Evolutionary conservation across 1,140 invertebrate species (phyloP), one percentile per base, ranked within the genome.

Genomic region (Bombus impatiens): DNA sequence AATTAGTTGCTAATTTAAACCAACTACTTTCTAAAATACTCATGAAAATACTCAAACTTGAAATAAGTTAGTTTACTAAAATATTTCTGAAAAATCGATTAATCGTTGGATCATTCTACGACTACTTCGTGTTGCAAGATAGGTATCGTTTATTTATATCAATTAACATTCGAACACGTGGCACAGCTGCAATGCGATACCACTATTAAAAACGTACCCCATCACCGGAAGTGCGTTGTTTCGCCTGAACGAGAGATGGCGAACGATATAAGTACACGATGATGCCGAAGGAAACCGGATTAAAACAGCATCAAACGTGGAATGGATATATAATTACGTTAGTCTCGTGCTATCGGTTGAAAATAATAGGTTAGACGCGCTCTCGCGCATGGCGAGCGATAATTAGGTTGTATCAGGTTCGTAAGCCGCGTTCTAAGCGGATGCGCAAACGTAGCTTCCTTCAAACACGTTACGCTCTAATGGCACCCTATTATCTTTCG

Each of bases 241-340:
- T 40, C 68, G 62, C 86, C 59, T 68, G 5, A 12, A 22, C 32
- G 32, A 68, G 35, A 37, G 32, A 18, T 35, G 10, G 28, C n/a
- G 62, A 77, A 86, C 53, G 59, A 47, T 57, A 75, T 70, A 85
- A 88, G 70, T 78, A 53, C 15, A 42, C n/a, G 70, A n/a, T 32
- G 40, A n/a, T 37, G 75, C 44, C 72, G 62, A 47, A 80, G 77
- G 71, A 88, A 92, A 94, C 87, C 92, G 91, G 91, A 93, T 94
- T 93, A 93, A 93, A 93, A 92, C 92, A 91, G 92, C 92, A 93
- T 94, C 93, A 94, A 93, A 93, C 92, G 93, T 90, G 89, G 91
- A 92, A 94, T 94, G 92, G 93, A 93, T 94, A 91, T 94, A 93
- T 95, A 94, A 94, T 95, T 94, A 94, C 90, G 93, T 93, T 93